Evolutionary conservation across 2,888 invertebrate genomes (phyloP).

Genomic region (Homarus gammarus): DNA sequence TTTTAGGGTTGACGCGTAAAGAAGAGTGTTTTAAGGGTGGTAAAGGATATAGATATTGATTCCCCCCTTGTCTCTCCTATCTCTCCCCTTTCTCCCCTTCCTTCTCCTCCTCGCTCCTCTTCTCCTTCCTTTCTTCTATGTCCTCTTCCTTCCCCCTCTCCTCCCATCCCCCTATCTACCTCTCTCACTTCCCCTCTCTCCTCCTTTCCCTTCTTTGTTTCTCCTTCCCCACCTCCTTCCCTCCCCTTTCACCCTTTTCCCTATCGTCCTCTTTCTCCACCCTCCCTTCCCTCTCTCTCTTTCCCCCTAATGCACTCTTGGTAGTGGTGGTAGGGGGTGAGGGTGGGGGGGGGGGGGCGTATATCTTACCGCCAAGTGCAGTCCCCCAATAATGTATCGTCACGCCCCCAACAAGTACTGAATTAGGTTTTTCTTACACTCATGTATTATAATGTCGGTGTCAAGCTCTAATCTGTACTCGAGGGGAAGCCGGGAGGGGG

Average conservation of each 20-base stretch:
- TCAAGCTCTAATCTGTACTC: conserved; percentile 29
- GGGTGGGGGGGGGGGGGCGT: too few relatives aligned
- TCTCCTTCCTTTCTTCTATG: not conserved
- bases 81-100: too few relatives aligned
- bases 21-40: too few relatives aligned
- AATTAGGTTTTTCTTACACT: conserved; percentile 42
- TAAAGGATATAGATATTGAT: too few relatives aligned
- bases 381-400: conserved; percentile 2
- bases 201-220: not conserved
- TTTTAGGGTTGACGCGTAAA: too few relatives aligned
- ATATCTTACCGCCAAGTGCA: too few relatives aligned
- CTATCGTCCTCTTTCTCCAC: not conserved
- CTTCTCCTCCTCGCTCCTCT: not conserved
- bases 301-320: too few relatives aligned
- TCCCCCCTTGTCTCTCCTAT: too few relatives aligned
- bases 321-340: too few relatives aligned
- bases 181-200: not conserved
- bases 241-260: not conserved
- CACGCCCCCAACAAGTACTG: conserved; percentile 35
- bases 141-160: not conserved
- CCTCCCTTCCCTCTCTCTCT: not conserved
- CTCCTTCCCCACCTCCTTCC: not conserved
- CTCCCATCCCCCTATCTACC: not conserved
- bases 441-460: conserved; percentile 36
- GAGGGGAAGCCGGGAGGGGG: not conserved